Evolutionary conservation across 2,888 invertebrate species (phyloP), one percentile per base, ranked within the genome.

Genomic region (Cataglyphis rosenhaueri): DNA sequence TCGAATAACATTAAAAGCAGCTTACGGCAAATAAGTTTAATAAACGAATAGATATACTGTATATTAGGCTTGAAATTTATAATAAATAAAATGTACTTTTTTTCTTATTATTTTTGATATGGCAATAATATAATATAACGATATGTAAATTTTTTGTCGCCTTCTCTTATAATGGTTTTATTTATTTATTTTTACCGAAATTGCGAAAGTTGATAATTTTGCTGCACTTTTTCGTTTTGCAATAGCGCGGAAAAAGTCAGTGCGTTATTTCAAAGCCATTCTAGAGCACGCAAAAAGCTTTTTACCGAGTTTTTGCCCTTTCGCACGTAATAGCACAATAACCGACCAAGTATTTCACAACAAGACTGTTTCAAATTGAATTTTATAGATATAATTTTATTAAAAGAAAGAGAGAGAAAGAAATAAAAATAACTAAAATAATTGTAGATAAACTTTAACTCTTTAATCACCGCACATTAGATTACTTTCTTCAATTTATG

Each of bases 61-160:
- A 41, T 41, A 70, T 44, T 71, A 71, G 71, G 35, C 44, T 18
- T 44, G 18, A 44, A 59, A 12, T n/a, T 71, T 59, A 73, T 59
- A 79, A 70, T 18, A 71, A 21, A 4, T 41, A 44, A 71, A 71
- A 73, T 25, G n/a, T 44, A 71, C 35, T 79, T 71, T 78, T 79
- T 59, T 32, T 59, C 44, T 18, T 48, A 5, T 79, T 44, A 73
- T 79, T 78, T 79, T 78, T 59, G 18, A 18, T 32, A 18, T 21
- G 35, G 3, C 57, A 29, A 10, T 44, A 32, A 32, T 59, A 41
- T 71, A 71, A 35, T 38, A 21, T 21, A 32, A 41, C 10, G n/a
- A 44, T 52, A n/a, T 52, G 8, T 44, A 12, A 8, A 52, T 52
- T n/a, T 35, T 44, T 25, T 12, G 0, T 15, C 35, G 8, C 12